Percentiles rank a stretch among this genome's conserved stretches.
phyloP scores from a whole-genome alignment of 2,113 vertebrate species.

The Nothoprocta pentlandii region DNA sequence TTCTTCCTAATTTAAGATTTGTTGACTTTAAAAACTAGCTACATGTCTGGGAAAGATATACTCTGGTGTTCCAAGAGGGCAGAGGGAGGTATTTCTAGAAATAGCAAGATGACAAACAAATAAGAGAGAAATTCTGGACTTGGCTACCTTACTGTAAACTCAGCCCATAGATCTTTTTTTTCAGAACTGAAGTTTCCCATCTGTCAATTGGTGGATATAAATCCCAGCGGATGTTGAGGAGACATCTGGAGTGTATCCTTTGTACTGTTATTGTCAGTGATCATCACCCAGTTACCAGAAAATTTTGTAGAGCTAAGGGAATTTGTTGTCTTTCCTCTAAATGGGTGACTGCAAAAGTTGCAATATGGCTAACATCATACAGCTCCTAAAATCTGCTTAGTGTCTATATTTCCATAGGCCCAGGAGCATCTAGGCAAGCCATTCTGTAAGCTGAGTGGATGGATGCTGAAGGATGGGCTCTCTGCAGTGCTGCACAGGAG shows the following conservation, averaged over 20 bases:
- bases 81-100: constrained; percentile 38
- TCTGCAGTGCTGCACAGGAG: background rate
- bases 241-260: constrained; percentile 35
- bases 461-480: background rate
- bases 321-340: background rate
- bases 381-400: background rate
- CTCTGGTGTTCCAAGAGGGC: constrained; percentile 19
- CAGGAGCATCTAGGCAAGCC: background rate
- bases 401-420: background rate
- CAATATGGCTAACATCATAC: background rate
- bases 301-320: constrained; percentile 26
- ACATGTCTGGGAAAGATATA: constrained; percentile 22
- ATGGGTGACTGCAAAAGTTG: background rate
- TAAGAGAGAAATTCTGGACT: constrained; percentile 26
- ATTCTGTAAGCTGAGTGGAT: background rate
- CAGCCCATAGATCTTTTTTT: background rate
- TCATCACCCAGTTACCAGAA: background rate
- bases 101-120: constrained; percentile 47
- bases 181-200: constrained; percentile 42
- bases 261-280: background rate
- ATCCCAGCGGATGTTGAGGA: background rate
- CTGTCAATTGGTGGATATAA: constrained; percentile 16
- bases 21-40: constrained; percentile 31
- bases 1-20: constrained; percentile 9
- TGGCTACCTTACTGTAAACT: constrained; percentile 49